A percentile compares a stretch with the other conserved stretches of the same genome.
Evolutionary conservation across 2,113 vertebrate genomes (phyloP).

Genomic region (Melanotaenia duboulayi): DNA sequence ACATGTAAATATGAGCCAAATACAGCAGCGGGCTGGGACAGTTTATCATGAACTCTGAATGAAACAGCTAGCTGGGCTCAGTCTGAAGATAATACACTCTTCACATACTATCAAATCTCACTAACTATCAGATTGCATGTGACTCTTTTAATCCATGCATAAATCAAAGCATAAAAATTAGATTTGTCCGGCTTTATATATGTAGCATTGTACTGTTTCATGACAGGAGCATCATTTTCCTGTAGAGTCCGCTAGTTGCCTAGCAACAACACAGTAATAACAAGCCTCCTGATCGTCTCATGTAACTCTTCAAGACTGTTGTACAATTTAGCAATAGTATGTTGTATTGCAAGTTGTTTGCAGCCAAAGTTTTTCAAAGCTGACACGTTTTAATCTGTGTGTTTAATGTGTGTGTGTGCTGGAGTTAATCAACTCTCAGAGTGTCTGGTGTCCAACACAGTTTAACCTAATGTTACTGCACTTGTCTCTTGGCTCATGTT

Average conservation of each 20-base stretch:
- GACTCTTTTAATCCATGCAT: neutral
- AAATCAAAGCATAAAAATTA: neutral
- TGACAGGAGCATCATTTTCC: neutral
- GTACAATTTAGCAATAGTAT: neutral
- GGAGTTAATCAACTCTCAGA: conserved; percentile 21
- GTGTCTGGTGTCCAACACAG: conserved; percentile 12
- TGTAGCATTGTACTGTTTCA: neutral
- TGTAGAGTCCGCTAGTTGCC: neutral
- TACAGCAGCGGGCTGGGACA: neutral
- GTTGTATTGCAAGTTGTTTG: neutral
- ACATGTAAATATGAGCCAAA: neutral
- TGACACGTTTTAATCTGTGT: neutral
- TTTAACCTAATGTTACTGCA: conserved; percentile 29
- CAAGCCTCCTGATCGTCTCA: neutral
- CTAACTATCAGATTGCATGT: neutral
- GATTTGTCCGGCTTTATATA: neutral
- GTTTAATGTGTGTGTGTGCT: neutral
- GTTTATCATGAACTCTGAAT: neutral
- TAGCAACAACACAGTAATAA: conserved; percentile 9
- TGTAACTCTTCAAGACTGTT: neutral
- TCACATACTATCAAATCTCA: neutral
- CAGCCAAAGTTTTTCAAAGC: too few relatives aligned
- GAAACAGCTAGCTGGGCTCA: neutral
- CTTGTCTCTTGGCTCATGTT: conserved; percentile 26
- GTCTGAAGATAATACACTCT: neutral